These are phyloP conservation scores for Cistogaster globosa DNA, from an alignment of 2,888 invertebrate species.

Conservation along the genomic window DNA sequence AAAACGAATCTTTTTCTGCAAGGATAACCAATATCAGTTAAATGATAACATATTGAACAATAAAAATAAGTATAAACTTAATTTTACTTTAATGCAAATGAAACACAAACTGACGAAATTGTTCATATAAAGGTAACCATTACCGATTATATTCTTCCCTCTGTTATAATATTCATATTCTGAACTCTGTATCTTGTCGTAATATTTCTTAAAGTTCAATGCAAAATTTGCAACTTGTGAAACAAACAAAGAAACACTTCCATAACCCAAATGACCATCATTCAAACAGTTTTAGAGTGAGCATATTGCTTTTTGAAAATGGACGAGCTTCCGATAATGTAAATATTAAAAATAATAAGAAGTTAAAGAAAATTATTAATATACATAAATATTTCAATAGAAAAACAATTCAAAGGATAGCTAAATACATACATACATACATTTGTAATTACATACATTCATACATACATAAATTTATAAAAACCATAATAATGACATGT, in stretches of 20 bases:
- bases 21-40: no score
- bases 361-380: constrained; percentile 70
- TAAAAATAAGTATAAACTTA: constrained; percentile 9
- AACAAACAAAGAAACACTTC: constrained; percentile 5
- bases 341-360: constrained; percentile 37
- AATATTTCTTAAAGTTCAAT: background rate
- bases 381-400: background rate
- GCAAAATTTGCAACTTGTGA: constrained; percentile 2
- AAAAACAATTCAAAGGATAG: background rate
- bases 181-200: background rate
- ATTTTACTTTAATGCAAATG: constrained; percentile 36
- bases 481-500: no score
- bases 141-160: background rate
- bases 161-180: background rate
- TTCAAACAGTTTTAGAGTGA: constrained; percentile 72
- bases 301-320: constrained; percentile 73
- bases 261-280: constrained; percentile 33
- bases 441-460: background rate
- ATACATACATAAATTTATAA: no score
- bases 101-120: constrained; percentile 31
- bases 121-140: background rate
- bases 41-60: background rate
- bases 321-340: constrained; percentile 76
- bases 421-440: background rate
- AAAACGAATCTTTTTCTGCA: background rate